Base-by-base conservation (phyloP, 35 echinoderm and acorn worm species). In the Lytechinus variegatus region DNA sequence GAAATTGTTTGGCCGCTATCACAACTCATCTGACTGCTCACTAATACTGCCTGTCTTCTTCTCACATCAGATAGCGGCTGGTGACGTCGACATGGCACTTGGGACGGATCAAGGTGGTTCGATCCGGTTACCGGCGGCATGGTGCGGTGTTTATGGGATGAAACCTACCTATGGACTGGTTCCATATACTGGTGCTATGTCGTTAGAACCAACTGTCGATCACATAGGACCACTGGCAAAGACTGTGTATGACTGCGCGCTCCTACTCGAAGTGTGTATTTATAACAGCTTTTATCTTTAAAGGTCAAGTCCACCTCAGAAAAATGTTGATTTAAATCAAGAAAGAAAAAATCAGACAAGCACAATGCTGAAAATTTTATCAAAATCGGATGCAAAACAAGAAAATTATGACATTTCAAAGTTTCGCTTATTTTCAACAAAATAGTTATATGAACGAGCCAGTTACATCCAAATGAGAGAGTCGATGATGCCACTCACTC, bases 81-180 rank as follows among this genome's bases (percentile, higher is more conserved):
- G 92, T 94, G 97, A 97, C 57, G 96, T 97, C 7, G 96, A 97
- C 90, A 95, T 97, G 94, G 95, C 97, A 16, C 66, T 97, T 9
- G 97, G 97, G n/a, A 94, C 95, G 27, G 97, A 97, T 86, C 97
- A 97, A 72, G 97, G 95, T 16, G 95, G 97, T 53, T 98, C 97
- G 27, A 90, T 96, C 54, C 96, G 97, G 13, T 14, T 98, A 16
- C 97, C 97, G 8, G 96, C 97, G 53, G 89, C 94, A 86, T 98
- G 97, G 96, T 95, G 94, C 88, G 97, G 97, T 16, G 91, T 98
- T 72, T 96, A 96, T 3, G 97, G 96, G 13, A 53, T 98, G 95
- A 98, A 98, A 58, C 96, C 97, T 11, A 96, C 97, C 3, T 93
- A 95, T 87, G 97, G 97, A 11, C 89, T 98, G 52, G 95, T 98